phyloP scores from a whole-genome alignment of 1,140 invertebrate species.

The Armadillidium nasatum region DNA sequence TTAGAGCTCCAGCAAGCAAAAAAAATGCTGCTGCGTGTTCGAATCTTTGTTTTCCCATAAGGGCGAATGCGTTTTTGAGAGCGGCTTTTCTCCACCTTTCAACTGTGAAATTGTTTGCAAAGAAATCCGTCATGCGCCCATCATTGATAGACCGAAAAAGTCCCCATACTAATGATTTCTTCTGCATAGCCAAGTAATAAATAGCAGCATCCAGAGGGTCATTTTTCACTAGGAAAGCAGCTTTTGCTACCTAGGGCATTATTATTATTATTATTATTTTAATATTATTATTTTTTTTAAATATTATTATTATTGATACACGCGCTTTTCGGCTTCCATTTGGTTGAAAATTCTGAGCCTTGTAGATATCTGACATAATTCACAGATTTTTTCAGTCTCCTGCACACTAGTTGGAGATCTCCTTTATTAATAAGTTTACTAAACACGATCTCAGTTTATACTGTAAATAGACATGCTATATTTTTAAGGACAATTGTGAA shows the following conservation, averaged over 20 bases:
- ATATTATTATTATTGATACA: too few species aligned
- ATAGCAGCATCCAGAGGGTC: conserved; percentile 96
- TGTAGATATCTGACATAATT: too few species aligned
- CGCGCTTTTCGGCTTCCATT: too few species aligned
- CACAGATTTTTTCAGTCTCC: too few species aligned
- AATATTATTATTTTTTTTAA: not conserved
- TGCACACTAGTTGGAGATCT: too few species aligned
- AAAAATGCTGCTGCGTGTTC: conserved; percentile 69
- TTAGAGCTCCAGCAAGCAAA: conserved; percentile 82
- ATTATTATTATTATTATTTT: conserved; percentile 25
- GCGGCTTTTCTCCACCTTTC: conserved; percentile 94
- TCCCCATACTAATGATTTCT: conserved; percentile 94
- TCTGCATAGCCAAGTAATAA: conserved; percentile 97
- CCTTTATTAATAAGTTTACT: too few species aligned
- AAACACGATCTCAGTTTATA: too few species aligned
- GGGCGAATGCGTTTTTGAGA: conserved; percentile 92
- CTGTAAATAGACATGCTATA: too few species aligned
- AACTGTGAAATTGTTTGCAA: conserved; percentile 87
- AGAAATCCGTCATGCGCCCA: conserved; percentile 90
- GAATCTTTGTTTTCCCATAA: conserved; percentile 78
- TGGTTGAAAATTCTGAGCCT: too few species aligned
- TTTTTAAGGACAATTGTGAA: too few species aligned
- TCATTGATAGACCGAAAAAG: conserved; percentile 84
- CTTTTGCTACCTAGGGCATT: conserved; percentile 67
- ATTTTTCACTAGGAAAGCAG: conserved; percentile 79